Conservation (phyloP, 2,888 invertebrate genomes). For the Drosophila nr. perissopoda region DNA sequence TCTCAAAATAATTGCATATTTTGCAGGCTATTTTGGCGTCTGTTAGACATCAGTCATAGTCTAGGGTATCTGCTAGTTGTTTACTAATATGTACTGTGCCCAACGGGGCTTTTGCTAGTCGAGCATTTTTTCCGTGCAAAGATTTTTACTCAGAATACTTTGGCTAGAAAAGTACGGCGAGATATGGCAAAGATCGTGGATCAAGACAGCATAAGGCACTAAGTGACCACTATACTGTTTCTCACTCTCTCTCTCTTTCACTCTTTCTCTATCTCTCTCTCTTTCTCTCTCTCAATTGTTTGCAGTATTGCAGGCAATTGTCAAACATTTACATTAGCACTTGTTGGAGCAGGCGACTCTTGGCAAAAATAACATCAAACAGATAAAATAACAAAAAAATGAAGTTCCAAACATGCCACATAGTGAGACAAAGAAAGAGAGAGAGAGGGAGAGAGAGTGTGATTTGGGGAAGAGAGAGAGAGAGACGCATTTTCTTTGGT, state of each 20-base stretch:
- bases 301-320: slow-evolving; percentile 11
- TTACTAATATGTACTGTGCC: background rate
- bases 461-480: background rate
- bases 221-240: slow-evolving; percentile 22
- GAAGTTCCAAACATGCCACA: slow-evolving; percentile 45
- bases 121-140: background rate
- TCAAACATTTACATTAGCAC: slow-evolving; percentile 64
- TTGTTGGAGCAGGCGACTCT: slow-evolving; percentile 47
- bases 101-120: background rate
- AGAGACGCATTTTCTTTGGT: slow-evolving; percentile 15
- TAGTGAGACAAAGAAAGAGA: background rate
- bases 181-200: slow-evolving; percentile 51
- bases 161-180: slow-evolving; percentile 3
- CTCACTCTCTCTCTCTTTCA: background rate
- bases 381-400: slow-evolving; percentile 23
- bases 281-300: background rate
- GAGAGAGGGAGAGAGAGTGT: background rate
- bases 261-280: background rate
- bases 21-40: background rate
- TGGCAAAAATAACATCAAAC: slow-evolving; percentile 27
- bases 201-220: slow-evolving; percentile 24
- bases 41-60: too few species aligned
- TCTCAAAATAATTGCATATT: background rate
- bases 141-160: slow-evolving; percentile 2
- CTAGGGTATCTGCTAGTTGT: background rate